Conservation (phyloP, 2,113 vertebrate genomes). For the Glaucidium brasilianum region DNA sequence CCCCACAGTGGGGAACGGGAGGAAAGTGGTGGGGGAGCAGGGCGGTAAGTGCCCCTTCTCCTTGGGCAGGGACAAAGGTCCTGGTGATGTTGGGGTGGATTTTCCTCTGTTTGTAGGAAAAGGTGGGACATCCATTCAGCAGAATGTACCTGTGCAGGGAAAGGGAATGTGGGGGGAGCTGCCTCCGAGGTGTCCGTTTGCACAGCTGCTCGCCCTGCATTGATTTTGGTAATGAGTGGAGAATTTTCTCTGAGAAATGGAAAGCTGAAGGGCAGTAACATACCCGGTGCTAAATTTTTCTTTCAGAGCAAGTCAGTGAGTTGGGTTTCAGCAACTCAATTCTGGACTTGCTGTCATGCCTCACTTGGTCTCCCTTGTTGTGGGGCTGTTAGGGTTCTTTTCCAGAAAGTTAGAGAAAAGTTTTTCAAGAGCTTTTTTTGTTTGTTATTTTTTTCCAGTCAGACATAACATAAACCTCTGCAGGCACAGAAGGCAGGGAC, state of each 20-base stretch:
- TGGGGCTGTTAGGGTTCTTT: neutral
- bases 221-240: rapidly evolving
- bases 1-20: neutral
- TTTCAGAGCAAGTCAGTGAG: neutral
- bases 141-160: too few species aligned
- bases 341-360: neutral
- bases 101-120: neutral
- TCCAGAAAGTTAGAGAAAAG: neutral
- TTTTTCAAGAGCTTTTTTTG: neutral
- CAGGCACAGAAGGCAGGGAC: neutral
- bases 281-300: neutral
- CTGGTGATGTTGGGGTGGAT: neutral
- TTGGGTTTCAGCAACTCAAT: neutral
- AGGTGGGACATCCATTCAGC: neutral
- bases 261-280: neutral
- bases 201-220: rapidly evolving
- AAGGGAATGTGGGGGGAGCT: neutral
- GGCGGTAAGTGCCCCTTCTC: neutral
- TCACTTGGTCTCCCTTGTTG: neutral
- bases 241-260: too few species aligned
- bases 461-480: neutral
- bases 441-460: neutral
- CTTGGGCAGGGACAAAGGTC: neutral
- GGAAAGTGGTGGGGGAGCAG: neutral
- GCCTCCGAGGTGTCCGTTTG: neutral